Base-by-base conservation (phyloP, 2,113 vertebrate species). In the Planiliza haematocheilus region DNA sequence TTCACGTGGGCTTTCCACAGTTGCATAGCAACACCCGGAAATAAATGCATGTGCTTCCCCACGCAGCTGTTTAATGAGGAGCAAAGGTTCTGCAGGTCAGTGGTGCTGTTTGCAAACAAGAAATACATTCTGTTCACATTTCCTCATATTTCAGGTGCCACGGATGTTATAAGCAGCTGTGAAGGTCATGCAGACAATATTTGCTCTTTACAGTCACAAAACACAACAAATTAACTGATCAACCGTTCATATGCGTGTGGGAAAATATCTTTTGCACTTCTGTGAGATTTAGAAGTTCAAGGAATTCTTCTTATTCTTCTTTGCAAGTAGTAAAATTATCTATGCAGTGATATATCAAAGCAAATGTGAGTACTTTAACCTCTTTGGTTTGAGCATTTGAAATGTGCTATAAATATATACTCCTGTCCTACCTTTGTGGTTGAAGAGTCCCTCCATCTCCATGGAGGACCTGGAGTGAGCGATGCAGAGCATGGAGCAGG, bases 371-470 rank as follows among this genome's bases (percentile, higher is more conserved):
- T 2, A 30, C 5, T 30, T 30, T 30, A 30, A 30, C 24, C 24
- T 30, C 24, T 5, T 30, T 30, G 5, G 5, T 30, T 30, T 30
- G 24, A 30, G 24, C 24, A 30, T 30, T 30, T 30, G 24, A 30
- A 30, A 30, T 3, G 24, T 30, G 24, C 24, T 30, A 30, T 5
- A 30, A 30, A 30, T 30, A 5, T 30, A 30, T 3, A 38, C 50
- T 21, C 21, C 39, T 10, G 16, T 70, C 94, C 87, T 96, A 98
- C 97, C 97, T 97, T 97, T 97, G 91, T 98, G 96, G 91, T 98
- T 98, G 86, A 98, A 98, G 85, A 98, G 96, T 42, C 97, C 97
- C 76, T 98, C 97, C 97, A 98, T 98, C 81, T 98, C 97, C 95
- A 98, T 97, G 71, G 96, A 97, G 2, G 96, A 98, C 62, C 97